Conservation (phyloP, 2,797 vertebrate genomes). For the Erethizon dorsatum region DNA sequence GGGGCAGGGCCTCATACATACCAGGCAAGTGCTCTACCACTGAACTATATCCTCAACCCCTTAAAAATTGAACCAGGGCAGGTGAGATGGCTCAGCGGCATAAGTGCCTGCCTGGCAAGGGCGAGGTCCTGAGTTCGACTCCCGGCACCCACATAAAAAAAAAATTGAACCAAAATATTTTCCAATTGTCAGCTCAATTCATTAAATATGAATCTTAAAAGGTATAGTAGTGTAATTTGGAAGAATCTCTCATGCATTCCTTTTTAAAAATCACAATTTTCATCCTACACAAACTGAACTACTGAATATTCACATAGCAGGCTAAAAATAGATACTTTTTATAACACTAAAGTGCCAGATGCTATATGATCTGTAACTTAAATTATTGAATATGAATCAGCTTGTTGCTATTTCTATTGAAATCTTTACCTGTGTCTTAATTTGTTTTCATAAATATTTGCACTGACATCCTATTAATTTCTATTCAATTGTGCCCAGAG, state of each 20-base stretch:
- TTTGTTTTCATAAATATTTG: not conserved
- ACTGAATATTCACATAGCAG: slow-evolving; percentile 7
- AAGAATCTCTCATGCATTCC: not conserved
- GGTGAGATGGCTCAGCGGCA: no score
- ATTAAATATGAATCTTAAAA: slow-evolving; percentile 16
- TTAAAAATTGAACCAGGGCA: not conserved
- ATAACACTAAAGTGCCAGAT: not conserved
- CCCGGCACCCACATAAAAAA: not conserved
- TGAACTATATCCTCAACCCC: not conserved
- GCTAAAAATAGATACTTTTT: not conserved
- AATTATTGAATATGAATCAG: not conserved
- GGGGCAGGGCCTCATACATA: not conserved
- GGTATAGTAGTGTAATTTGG: not conserved
- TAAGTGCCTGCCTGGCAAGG: no score
- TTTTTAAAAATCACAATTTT: not conserved
- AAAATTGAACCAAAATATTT: not conserved
- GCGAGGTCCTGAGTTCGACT: no score
- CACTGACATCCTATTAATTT: not conserved
- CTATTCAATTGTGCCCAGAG: not conserved
- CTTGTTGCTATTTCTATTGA: not conserved
- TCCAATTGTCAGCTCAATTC: not conserved
- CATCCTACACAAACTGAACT: not conserved
- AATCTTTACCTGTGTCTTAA: not conserved
- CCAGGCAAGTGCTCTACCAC: not conserved
- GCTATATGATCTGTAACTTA: not conserved